Percentiles rank a stretch among this genome's conserved stretches.
Evolutionary conservation across 2,113 vertebrate genomes (phyloP).

Genomic region (Polyodon spathula): DNA sequence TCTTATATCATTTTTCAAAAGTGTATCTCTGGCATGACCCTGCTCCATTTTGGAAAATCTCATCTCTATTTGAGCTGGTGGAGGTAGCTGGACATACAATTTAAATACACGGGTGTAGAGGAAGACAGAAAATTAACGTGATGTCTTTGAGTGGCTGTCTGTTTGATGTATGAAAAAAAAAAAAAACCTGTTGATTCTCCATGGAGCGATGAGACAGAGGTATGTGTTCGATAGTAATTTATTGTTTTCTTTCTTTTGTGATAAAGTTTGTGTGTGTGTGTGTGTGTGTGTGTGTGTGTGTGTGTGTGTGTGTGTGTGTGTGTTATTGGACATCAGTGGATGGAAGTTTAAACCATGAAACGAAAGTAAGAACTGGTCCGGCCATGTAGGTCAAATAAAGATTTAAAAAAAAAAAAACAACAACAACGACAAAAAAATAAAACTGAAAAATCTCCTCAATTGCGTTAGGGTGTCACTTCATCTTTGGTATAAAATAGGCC

Average conservation of each 20-base stretch:
- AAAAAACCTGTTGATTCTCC: background rate
- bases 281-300: background rate
- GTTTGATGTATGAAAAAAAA: conserved; percentile 28
- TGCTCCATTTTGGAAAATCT: no score
- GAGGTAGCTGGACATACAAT: conserved; percentile 36
- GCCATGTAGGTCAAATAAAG: conserved; percentile 84
- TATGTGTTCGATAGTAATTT: no score
- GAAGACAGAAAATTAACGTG: conserved; percentile 10
- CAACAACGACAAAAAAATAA: conserved; percentile 41
- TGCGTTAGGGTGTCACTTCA: conserved; percentile 79
- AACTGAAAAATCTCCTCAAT: background rate
- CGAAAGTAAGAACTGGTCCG: conserved; percentile 79
- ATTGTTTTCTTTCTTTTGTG: no score
- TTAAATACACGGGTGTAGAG: conserved; percentile 31
- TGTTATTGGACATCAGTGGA: conserved; percentile 57
- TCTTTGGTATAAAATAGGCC: conserved; percentile 99
- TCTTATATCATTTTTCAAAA: no score
- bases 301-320: background rate
- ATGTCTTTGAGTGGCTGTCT: conserved; percentile 6
- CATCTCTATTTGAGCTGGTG: conserved; percentile 19
- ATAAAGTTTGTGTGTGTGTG: no score
- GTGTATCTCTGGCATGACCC: no score
- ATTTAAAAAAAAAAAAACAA: conserved; percentile 49
- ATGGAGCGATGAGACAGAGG: no score
- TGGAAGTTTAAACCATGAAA: conserved; percentile 66